Evolutionary conservation across 2,888 invertebrate species (phyloP).

Genomic region (Agriopis marginaria): DNA sequence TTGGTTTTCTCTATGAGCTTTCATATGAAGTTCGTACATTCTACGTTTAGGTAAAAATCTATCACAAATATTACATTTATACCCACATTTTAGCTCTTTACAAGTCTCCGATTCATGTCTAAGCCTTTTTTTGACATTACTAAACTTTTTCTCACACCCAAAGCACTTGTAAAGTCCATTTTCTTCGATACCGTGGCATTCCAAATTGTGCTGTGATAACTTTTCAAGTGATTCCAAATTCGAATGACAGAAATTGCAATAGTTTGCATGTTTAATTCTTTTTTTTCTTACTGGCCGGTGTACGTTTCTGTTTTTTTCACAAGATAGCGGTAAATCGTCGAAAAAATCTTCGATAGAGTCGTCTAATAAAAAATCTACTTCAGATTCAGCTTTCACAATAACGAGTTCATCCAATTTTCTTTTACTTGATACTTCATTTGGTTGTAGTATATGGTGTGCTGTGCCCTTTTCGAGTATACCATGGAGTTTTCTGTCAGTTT

Average conservation of each 20-base stretch:
- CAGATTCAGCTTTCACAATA: conserved; percentile 22
- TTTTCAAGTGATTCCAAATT: conserved; percentile 58
- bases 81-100: conserved; percentile 71
- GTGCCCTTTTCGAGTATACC: conserved; percentile 52
- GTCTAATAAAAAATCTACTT: conserved; percentile 24
- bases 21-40: conserved; percentile 68
- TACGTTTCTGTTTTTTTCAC: conserved; percentile 13
- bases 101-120: conserved; percentile 72
- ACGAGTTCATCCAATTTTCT: conserved; percentile 7
- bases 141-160: conserved; percentile 73
- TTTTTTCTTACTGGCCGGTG: conserved; percentile 44
- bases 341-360: conserved; percentile 29
- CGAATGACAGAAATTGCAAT: conserved; percentile 68
- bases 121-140: conserved; percentile 60
- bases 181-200: conserved; percentile 63
- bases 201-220: conserved; percentile 61
- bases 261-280: conserved; percentile 57
- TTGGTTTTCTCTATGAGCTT: conserved; percentile 65
- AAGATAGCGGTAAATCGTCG: conserved; percentile 26
- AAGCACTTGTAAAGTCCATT: conserved; percentile 69
- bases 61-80: conserved; percentile 68
- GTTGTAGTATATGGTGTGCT: conserved; percentile 1
- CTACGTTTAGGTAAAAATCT: conserved; percentile 65
- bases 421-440: conserved; percentile 26
- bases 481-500: conserved; percentile 60